Evolutionary conservation across 2,113 vertebrate genomes (phyloP), one percentile per base, ranked within the genome.

Genomic region (Ictidomys tridecemlineatus): DNA sequence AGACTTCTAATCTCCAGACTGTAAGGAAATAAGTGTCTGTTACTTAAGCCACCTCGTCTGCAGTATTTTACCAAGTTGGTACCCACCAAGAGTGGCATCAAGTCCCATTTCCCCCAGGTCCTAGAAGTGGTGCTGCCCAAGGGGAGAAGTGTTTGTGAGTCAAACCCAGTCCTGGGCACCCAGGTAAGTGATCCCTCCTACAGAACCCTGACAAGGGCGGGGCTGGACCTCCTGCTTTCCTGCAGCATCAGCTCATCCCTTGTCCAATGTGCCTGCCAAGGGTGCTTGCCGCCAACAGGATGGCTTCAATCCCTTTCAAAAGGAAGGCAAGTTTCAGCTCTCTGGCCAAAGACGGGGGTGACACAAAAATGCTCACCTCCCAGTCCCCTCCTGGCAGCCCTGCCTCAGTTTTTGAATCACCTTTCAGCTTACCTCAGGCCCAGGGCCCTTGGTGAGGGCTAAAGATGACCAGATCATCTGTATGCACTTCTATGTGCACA

Each of bases 401-500:
- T 45, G 39, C 28, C 22, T 88, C 22, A 53, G 24, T 53, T 67
- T 67, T 14, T 87, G 63, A 82, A 86, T 51, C 7, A 45, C 20
- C 63, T 67, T 58, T 74, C 39, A 22, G 26, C 4, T 10, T 42
- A 39, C 18, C 28, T 84, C 11, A 53, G 78, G 63, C 12, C 4
- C 73, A 22, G 4, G 4, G 16, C 34, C 51, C 32, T 26, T 45
- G 72, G n/a, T 2, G 8, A 91, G 24, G 34, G 28, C 85, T 16
- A 42, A 0, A 85, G 37, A 85, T 51, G 12, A 53, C 69, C 18
- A 32, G 39, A 63, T 24, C 10, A 8, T 32, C 22, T 32, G 69
- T 2, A 5, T 12, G 51, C 11, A 24, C 34, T 17, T 30, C 10
- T 28, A 10, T 4, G 8, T 12, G 2, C 22, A 30, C 0, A 34